phyloP scores from a whole-genome alignment of 2,113 vertebrate species.

The Caracal caracal region DNA sequence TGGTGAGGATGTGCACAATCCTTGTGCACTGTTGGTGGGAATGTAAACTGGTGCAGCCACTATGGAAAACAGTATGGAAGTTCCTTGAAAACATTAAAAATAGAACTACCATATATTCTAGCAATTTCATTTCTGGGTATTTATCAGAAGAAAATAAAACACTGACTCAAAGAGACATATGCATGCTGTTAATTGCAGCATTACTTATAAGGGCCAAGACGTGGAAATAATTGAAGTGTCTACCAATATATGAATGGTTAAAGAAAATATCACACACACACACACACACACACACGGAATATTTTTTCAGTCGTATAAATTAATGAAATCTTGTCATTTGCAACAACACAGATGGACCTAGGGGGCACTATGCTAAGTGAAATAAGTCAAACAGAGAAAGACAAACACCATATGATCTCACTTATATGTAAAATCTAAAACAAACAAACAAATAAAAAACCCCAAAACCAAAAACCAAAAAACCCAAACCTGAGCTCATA shows the following conservation, averaged over 20 bases:
- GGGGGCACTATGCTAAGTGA: neutral
- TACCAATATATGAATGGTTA: neutral
- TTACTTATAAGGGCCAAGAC: neutral
- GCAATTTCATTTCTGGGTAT: neutral
- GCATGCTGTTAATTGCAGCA: neutral
- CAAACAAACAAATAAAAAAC: neutral
- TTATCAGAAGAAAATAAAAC: neutral
- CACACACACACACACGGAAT: neutral
- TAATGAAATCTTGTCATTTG: neutral
- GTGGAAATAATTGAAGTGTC: neutral
- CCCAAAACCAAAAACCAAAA: neutral
- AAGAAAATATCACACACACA: neutral
- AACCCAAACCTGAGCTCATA: neutral
- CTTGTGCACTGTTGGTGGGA: neutral
- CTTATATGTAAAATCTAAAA: neutral
- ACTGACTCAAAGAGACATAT: neutral
- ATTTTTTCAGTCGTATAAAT: neutral
- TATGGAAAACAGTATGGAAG: neutral
- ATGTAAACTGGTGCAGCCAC: neutral
- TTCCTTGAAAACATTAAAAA: neutral
- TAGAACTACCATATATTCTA: neutral
- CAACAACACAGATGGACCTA: neutral
- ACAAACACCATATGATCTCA: neutral
- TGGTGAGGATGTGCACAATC: neutral
- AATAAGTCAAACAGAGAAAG: neutral